phyloP scores from a whole-genome alignment of 2,888 invertebrate species.

The Sepioteuthis lessoniana region DNA sequence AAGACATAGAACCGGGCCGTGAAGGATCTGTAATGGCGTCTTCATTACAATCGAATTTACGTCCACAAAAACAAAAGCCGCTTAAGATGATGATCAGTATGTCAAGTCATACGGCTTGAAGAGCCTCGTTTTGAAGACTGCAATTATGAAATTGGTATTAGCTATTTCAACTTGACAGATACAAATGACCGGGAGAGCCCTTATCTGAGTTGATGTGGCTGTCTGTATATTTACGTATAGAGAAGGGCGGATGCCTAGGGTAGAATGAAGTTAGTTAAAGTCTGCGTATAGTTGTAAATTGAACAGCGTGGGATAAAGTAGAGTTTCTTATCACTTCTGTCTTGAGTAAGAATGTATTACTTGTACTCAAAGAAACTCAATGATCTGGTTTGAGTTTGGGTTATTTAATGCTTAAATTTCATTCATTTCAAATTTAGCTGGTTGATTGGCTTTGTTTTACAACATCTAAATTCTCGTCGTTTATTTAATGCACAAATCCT shows the following conservation, averaged over 20 bases:
- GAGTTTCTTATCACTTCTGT: no score
- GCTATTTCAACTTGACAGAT: not conserved
- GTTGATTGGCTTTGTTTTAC: no score
- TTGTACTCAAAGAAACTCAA: no score
- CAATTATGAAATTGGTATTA: not conserved
- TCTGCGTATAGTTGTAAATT: not conserved
- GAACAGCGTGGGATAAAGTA: no score
- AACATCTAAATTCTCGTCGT: no score
- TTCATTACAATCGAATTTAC: slow-evolving; percentile 20
- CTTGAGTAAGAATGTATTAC: no score
- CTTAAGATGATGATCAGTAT: not conserved
- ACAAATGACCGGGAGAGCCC: not conserved
- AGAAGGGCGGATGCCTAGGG: not conserved
- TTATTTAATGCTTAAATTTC: no score
- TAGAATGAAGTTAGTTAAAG: not conserved
- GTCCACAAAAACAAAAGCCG: slow-evolving; percentile 6
- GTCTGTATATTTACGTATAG: not conserved
- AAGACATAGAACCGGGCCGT: not conserved
- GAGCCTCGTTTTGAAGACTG: not conserved
- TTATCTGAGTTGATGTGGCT: not conserved
- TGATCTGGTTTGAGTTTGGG: no score
- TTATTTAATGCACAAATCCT: no score
- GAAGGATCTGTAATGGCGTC: not conserved
- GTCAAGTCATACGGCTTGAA: not conserved
- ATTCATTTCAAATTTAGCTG: no score